Evolutionary conservation across 2,113 vertebrate genomes (phyloP).

Genomic region (Aviceda subcristata): DNA sequence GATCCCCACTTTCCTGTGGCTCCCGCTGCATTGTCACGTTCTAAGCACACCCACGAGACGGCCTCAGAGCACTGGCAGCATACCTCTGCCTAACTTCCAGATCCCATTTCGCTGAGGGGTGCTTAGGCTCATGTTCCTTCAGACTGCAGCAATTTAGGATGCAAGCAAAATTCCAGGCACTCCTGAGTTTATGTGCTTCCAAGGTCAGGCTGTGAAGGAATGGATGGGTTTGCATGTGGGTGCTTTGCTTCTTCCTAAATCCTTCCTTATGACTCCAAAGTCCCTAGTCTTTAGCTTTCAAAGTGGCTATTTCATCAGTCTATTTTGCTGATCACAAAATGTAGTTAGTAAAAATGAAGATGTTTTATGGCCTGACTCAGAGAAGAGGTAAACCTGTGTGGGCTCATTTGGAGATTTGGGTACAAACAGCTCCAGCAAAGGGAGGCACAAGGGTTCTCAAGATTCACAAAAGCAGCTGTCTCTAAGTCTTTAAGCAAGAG

Average conservation of each 20-base stretch:
- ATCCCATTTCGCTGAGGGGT: not conserved
- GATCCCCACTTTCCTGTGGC: fast-evolving
- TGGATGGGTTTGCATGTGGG: not conserved
- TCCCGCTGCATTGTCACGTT: fast-evolving
- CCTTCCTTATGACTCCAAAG: not conserved
- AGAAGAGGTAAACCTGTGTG: not conserved
- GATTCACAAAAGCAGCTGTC: not conserved
- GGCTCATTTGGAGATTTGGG: not conserved
- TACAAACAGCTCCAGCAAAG: not conserved
- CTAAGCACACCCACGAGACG: not conserved
- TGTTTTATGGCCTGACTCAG: not conserved
- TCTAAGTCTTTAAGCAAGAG: not conserved
- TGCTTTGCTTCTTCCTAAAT: not conserved
- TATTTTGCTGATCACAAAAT: not conserved
- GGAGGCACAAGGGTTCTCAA: not conserved
- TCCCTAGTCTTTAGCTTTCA: not conserved
- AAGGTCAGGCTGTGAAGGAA: not conserved
- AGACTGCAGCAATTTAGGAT: not conserved
- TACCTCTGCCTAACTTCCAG: not conserved
- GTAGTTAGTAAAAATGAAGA: not conserved
- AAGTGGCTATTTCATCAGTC: not conserved
- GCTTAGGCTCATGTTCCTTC: not conserved
- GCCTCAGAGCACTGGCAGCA: not conserved
- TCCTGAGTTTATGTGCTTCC: not conserved
- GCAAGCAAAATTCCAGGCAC: not conserved